These are phyloP conservation scores for Damaliscus lunatus DNA, from an alignment of 2,113 vertebrate genomes.

Conservation along the genomic window DNA sequence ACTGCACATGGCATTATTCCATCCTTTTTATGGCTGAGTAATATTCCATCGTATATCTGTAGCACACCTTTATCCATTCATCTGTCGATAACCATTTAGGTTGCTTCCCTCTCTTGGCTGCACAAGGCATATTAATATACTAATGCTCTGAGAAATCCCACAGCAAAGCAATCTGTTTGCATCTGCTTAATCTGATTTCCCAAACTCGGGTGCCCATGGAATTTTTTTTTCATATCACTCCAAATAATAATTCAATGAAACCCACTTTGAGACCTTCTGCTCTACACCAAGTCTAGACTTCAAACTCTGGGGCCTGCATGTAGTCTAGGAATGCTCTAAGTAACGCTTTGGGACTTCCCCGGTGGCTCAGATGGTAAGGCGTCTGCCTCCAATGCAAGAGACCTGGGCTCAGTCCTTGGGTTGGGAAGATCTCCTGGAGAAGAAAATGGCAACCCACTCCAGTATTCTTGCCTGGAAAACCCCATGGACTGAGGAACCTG, in stretches of 20 bases:
- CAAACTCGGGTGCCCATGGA: not conserved
- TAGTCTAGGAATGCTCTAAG: not conserved
- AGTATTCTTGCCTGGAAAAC: no score
- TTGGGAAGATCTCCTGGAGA: no score
- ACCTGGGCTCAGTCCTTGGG: accelerated
- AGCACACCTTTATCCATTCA: not conserved
- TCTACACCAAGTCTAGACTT: not conserved
- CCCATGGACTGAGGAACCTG: no score
- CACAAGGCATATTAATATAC: not conserved
- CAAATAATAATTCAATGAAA: not conserved
- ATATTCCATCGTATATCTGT: not conserved
- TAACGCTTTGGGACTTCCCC: not conserved
- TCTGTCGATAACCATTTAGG: accelerated
- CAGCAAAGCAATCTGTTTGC: not conserved
- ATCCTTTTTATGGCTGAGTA: not conserved
- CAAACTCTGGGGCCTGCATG: not conserved
- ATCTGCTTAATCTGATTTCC: not conserved
- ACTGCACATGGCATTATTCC: not conserved
- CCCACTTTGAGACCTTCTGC: not conserved
- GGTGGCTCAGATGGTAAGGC: no score
- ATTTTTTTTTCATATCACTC: not conserved
- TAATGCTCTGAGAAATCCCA: not conserved
- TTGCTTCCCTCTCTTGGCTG: not conserved
- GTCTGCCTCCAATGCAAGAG: no score
- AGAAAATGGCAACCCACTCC: no score